These are phyloP conservation scores for Pyrrhosoma nymphula DNA, from an alignment of 2,888 invertebrate species.

Conservation along the genomic window DNA sequence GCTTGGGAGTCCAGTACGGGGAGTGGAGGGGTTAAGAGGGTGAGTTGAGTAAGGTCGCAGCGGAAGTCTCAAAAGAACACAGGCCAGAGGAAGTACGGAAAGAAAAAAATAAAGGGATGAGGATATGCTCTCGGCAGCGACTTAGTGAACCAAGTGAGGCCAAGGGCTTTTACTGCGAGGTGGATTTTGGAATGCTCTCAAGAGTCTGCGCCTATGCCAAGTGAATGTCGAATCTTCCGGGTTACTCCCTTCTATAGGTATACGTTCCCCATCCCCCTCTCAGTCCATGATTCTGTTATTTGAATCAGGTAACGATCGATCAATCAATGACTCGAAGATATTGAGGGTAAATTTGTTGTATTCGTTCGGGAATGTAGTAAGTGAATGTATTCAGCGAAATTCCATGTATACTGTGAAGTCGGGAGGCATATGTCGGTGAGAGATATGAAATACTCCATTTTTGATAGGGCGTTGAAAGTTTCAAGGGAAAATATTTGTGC, in stretches of 20 bases:
- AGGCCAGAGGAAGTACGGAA: not conserved
- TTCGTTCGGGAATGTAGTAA: not conserved
- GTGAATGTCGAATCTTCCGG: not conserved
- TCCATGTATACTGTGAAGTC: not conserved
- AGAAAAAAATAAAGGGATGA: not conserved
- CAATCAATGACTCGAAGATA: not conserved
- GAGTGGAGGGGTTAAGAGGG: not conserved
- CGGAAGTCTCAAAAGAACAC: constrained; percentile 44
- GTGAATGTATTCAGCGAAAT: not conserved
- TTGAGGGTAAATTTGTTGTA: not conserved
- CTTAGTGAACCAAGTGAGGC: constrained; percentile 54
- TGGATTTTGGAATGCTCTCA: constrained; percentile 55
- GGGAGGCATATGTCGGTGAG: not conserved
- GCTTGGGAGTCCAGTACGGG: not conserved
- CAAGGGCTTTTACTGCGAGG: constrained; percentile 46
- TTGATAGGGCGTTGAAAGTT: not conserved
- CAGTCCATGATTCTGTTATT: not conserved
- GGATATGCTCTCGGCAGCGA: constrained; percentile 21
- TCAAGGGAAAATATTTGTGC: no score
- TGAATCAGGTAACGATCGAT: not conserved
- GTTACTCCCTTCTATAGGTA: not conserved
- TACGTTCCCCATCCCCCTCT: not conserved
- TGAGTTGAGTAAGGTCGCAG: not conserved
- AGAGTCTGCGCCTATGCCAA: constrained; percentile 36
- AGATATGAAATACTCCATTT: not conserved